These are phyloP conservation scores for Recurvirostra avosetta DNA, from an alignment of 2,113 vertebrate species.

Conservation along the genomic window DNA sequence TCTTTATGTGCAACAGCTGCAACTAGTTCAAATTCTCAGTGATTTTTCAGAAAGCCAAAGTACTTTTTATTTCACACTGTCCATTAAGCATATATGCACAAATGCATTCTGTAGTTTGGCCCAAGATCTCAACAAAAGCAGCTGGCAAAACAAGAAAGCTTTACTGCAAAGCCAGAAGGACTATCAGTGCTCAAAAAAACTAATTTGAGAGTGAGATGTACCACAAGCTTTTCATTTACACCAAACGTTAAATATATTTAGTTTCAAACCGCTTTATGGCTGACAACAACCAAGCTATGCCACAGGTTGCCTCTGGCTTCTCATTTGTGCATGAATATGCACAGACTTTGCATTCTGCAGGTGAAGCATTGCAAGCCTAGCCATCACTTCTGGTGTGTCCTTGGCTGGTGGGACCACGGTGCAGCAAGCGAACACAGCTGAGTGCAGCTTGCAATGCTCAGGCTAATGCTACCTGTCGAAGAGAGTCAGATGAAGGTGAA, in stretches of 20 bases:
- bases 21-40: not conserved
- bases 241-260: not conserved
- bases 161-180: not conserved
- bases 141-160: not conserved
- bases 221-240: not conserved
- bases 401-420: not conserved
- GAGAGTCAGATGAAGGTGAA: conserved; percentile 79
- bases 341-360: not conserved
- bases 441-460: not conserved
- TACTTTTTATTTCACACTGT: not conserved
- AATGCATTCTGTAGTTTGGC: not conserved
- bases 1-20: not conserved
- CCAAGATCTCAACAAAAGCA: not conserved
- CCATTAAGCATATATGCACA: not conserved
- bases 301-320: not conserved
- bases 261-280: not conserved
- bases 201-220: not conserved
- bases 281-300: not conserved
- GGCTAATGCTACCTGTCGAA: conserved; percentile 86
- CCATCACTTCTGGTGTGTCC: not conserved
- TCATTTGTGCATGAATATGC: not conserved
- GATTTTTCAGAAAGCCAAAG: not conserved
- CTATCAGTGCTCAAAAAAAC: not conserved
- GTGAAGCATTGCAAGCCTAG: conserved; percentile 30
- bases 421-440: conserved; percentile 20